Percentiles rank a stretch among this genome's conserved stretches.
phyloP scores from a whole-genome alignment of 2,888 invertebrate genomes.

The Apoderus coryli region DNA sequence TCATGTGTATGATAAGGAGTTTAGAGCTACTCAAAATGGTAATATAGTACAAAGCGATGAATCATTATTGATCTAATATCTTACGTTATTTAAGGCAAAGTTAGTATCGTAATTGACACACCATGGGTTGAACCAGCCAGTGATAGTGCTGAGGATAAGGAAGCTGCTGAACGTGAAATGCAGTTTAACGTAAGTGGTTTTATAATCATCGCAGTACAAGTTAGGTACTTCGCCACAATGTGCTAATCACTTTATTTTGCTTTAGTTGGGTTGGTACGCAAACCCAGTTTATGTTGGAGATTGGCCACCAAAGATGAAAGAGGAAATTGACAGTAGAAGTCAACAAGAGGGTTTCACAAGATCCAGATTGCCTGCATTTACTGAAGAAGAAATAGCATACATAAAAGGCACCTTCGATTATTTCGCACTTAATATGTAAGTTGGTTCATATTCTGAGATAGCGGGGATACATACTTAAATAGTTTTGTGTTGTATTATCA shows the following conservation, averaged over 20 bases:
- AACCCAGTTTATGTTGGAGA: constrained; percentile 53
- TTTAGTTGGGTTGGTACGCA: constrained; percentile 20
- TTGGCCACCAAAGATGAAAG: constrained; percentile 50
- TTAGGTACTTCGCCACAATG: no score
- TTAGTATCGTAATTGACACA: constrained; percentile 40
- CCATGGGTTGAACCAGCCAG: constrained; percentile 47
- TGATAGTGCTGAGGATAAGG: constrained; percentile 37
- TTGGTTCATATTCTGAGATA: no score
- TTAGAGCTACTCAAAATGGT: constrained; percentile 9
- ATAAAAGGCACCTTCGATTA: constrained; percentile 54
- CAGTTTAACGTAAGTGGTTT: constrained; percentile 40
- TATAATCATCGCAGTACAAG: no score
- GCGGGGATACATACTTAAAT: no score
- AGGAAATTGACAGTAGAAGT: constrained; percentile 41
- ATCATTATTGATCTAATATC: no score
- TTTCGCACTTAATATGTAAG: constrained; percentile 63
- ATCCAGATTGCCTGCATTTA: constrained; percentile 49
- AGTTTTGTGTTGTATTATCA: no score
- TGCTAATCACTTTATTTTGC: constrained; percentile 4
- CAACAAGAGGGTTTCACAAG: constrained; percentile 40
- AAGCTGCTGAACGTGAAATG: constrained; percentile 40
- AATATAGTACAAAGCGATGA: no score
- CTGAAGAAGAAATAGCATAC: constrained; percentile 40
- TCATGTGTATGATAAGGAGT: constrained; percentile 11
- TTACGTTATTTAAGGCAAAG: constrained; percentile 13